Percentiles rank a stretch among this genome's conserved stretches.
Conservation (phyloP, 2,113 vertebrate genomes). For the Nyctereutes procyonoides region DNA sequence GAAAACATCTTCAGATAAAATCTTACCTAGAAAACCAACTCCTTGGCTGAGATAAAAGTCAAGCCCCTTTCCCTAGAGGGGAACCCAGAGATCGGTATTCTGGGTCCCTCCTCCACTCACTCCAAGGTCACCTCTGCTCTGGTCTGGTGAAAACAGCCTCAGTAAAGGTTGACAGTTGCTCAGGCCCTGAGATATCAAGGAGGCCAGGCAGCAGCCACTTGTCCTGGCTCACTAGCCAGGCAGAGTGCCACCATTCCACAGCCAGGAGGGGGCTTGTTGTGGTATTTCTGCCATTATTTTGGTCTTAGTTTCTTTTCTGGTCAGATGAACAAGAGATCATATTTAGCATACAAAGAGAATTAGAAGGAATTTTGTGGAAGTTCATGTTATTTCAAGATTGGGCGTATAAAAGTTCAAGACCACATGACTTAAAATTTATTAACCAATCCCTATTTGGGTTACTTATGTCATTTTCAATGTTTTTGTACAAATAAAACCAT, state of each 20-base stretch:
- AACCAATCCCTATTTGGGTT: neutral
- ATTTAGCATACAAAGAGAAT: neutral
- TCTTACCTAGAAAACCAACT: neutral
- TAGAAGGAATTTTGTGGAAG: neutral
- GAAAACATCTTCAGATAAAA: slow-evolving; percentile 27
- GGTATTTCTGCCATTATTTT: neutral
- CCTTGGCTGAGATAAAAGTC: neutral
- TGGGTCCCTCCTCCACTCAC: neutral
- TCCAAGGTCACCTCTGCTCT: neutral
- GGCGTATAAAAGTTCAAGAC: neutral
- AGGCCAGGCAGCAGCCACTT: neutral
- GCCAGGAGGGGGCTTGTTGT: neutral
- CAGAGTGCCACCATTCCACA: neutral
- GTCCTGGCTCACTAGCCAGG: neutral
- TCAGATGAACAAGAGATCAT: neutral
- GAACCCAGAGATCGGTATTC: neutral
- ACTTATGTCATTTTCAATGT: neutral
- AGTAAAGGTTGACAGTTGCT: neutral
- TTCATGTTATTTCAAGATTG: neutral
- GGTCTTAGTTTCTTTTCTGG: neutral
- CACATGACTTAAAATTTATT: neutral
- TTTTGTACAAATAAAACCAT: neutral
- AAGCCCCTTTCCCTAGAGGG: neutral
- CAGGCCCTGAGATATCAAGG: neutral
- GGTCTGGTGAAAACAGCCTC: neutral